Conservation (phyloP, 2,888 invertebrate species). For the Idaea dimidiata region DNA sequence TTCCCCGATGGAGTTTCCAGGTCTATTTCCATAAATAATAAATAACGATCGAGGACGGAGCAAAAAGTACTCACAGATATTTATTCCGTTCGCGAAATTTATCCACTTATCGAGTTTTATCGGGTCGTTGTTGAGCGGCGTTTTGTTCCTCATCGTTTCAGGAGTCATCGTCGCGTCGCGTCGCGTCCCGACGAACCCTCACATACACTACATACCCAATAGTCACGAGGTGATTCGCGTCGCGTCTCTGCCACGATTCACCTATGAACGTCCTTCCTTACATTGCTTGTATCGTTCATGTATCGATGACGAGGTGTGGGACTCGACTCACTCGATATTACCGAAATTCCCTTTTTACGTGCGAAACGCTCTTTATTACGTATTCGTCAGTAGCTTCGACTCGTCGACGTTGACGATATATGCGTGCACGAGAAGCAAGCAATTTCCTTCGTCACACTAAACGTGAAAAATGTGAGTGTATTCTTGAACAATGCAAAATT, state of each 20-base stretch:
- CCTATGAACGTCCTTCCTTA: background rate
- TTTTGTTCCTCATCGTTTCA: constrained; percentile 17
- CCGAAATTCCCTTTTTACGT: background rate
- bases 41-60: constrained; percentile 73
- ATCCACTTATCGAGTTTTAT: constrained; percentile 69
- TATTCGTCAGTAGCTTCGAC: background rate
- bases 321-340: background rate
- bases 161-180: constrained; percentile 6
- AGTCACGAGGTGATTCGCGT: too few relatives aligned
- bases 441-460: constrained; percentile 1
- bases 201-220: too few relatives aligned
- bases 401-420: background rate
- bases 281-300: constrained; percentile 24
- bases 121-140: constrained; percentile 21
- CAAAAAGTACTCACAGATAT: constrained; percentile 70
- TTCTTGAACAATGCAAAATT: background rate
- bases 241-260: background rate
- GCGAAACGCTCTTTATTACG: background rate
- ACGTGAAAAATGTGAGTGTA: background rate
- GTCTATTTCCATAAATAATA: constrained; percentile 80
- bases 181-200: too few relatives aligned
- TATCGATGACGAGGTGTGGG: constrained; percentile 15
- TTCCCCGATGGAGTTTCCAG: constrained; percentile 70
- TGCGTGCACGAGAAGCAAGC: background rate
- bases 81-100: constrained; percentile 72